A percentile compares a stretch with the other conserved stretches of the same genome.
Evolutionary conservation across 2,888 invertebrate species (phyloP).

Genomic region (Ypsolopha sequella): DNA sequence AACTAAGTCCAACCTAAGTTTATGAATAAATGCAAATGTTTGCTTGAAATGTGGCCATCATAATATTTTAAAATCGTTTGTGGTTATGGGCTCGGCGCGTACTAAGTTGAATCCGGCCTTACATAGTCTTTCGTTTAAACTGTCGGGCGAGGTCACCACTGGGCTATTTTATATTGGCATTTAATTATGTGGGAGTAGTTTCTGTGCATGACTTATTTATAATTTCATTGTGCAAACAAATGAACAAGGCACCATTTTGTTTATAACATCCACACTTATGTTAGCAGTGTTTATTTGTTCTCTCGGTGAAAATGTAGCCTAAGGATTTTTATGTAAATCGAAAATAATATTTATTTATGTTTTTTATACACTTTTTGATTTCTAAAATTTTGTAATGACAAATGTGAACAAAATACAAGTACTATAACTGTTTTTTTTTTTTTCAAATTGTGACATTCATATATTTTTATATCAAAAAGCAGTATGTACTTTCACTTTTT

Average conservation of each 20-base stretch:
- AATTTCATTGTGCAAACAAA: slow-evolving; percentile 2
- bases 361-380: background rate
- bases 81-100: background rate
- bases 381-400: background rate
- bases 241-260: background rate
- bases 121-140: background rate
- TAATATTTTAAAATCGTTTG: too few species aligned
- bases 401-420: background rate
- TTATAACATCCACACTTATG: background rate
- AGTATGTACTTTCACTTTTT: background rate
- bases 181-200: slow-evolving; percentile 1
- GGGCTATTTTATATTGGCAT: slow-evolving; percentile 1
- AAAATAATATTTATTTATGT: background rate
- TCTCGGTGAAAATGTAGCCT: background rate
- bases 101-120: background rate
- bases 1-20: too few species aligned
- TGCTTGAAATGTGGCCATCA: too few species aligned
- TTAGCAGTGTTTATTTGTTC: slow-evolving; percentile 1
- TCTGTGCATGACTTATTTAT: background rate
- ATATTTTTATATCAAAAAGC: background rate
- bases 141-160: slow-evolving; percentile 6
- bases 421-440: background rate
- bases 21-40: too few species aligned
- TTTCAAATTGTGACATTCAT: background rate
- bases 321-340: background rate